Percentiles rank a stretch among this genome's conserved stretches.
phyloP scores from a whole-genome alignment of 2,888 invertebrate species.

The Lymantria monacha region DNA sequence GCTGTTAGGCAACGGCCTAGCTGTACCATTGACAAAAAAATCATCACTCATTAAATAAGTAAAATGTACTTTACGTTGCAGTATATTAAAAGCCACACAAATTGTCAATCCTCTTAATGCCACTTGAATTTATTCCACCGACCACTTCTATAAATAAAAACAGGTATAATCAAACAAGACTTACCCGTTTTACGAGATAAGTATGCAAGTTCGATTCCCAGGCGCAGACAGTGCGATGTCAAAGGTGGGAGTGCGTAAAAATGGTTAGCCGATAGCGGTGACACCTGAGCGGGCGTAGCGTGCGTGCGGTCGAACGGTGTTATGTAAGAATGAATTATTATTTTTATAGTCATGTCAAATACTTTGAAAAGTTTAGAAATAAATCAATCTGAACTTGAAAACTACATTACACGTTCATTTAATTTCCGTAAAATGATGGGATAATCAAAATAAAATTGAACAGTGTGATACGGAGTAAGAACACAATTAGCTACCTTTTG shows the following conservation, averaged over 20 bases:
- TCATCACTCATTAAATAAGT: no score
- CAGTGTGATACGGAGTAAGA: no score
- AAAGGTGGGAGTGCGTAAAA: slow-evolving; percentile 46
- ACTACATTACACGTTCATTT: no score
- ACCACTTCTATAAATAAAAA: not conserved
- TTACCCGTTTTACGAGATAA: slow-evolving; percentile 19
- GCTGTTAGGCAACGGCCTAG: no score
- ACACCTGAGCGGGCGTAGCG: slow-evolving; percentile 33
- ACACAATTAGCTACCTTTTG: no score
- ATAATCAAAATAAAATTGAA: no score
- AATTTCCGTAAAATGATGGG: no score
- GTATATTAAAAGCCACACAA: not conserved
- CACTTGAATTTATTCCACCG: not conserved
- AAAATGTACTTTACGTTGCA: no score
- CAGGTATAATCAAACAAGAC: slow-evolving; percentile 10
- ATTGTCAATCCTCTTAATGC: not conserved
- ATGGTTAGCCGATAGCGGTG: slow-evolving; percentile 39
- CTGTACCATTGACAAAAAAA: no score
- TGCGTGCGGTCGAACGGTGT: slow-evolving; percentile 26
- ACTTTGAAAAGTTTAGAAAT: no score
- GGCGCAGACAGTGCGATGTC: slow-evolving; percentile 29
- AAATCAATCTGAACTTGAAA: no score
- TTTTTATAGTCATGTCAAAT: not conserved
- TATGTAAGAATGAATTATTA: slow-evolving; percentile 19
- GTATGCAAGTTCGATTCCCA: slow-evolving; percentile 29